Conservation (phyloP, 2,113 vertebrate genomes). For the Pedionomus torquatus region DNA sequence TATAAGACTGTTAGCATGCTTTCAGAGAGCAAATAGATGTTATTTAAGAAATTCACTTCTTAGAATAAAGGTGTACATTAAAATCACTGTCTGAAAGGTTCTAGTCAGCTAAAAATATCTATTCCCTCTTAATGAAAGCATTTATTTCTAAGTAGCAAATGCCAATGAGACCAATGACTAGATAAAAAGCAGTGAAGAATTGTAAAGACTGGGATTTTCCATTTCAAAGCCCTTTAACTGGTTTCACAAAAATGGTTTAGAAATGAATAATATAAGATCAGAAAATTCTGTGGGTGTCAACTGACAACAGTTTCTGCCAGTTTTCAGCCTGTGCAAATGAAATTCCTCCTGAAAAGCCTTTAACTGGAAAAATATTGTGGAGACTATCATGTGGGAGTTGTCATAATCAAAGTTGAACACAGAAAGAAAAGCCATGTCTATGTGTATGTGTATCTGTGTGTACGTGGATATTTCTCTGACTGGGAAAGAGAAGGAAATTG, state of each 20-base stretch:
- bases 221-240: conserved; percentile 22
- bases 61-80: conserved; percentile 59
- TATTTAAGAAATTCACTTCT: conserved; percentile 62
- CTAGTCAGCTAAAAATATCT: conserved; percentile 54
- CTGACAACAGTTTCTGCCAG: background rate
- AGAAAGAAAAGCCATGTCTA: background rate
- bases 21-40: conserved; percentile 61
- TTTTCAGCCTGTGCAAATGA: background rate
- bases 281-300: background rate
- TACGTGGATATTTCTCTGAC: background rate
- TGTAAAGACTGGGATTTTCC: background rate
- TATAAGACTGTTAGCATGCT: conserved; percentile 36
- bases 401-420: background rate
- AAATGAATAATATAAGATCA: background rate
- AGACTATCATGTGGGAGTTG: background rate
- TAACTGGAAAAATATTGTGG: background rate
- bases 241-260: background rate
- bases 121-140: conserved; percentile 26
- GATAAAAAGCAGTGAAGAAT: conserved; percentile 9
- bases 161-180: background rate
- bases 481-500: background rate
- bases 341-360: background rate
- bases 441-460: background rate
- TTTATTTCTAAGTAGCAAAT: conserved; percentile 47
- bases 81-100: conserved; percentile 47